Conservation (phyloP, 2,113 vertebrate genomes). For the Petaurus breviceps region DNA sequence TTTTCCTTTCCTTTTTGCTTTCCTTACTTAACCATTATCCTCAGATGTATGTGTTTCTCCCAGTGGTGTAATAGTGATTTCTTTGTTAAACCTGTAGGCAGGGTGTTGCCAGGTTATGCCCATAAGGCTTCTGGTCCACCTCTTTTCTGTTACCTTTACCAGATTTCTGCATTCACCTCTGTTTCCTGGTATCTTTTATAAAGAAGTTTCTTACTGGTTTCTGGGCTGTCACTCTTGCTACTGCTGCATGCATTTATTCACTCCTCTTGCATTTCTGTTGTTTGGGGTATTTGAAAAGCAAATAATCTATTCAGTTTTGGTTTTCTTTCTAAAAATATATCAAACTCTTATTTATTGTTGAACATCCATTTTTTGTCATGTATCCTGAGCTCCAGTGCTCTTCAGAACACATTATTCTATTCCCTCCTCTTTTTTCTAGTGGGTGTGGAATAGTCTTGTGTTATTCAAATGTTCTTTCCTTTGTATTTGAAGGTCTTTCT, state of each 20-base stretch:
- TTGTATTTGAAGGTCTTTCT: background rate
- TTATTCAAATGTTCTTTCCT: background rate
- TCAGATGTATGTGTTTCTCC: background rate
- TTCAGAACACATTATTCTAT: background rate
- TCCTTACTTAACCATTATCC: background rate
- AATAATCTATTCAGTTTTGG: background rate
- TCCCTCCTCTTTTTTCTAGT: background rate
- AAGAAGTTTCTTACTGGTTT: background rate
- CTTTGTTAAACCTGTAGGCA: background rate
- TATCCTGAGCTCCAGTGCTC: background rate
- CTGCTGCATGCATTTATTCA: background rate
- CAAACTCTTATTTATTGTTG: background rate
- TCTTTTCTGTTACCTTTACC: background rate
- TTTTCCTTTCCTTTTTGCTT: background rate
- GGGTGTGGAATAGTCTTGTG: too few relatives aligned
- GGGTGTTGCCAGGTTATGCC: background rate
- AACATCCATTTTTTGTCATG: background rate
- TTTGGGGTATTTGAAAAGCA: background rate
- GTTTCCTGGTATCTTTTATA: background rate
- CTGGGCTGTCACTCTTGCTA: background rate
- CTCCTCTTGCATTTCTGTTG: background rate
- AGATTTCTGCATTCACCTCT: background rate
- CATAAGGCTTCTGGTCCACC: background rate
- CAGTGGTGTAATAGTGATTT: background rate
- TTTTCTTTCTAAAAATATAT: background rate